Conservation (phyloP, 2,888 invertebrate genomes). For the Andrena fulva region DNA sequence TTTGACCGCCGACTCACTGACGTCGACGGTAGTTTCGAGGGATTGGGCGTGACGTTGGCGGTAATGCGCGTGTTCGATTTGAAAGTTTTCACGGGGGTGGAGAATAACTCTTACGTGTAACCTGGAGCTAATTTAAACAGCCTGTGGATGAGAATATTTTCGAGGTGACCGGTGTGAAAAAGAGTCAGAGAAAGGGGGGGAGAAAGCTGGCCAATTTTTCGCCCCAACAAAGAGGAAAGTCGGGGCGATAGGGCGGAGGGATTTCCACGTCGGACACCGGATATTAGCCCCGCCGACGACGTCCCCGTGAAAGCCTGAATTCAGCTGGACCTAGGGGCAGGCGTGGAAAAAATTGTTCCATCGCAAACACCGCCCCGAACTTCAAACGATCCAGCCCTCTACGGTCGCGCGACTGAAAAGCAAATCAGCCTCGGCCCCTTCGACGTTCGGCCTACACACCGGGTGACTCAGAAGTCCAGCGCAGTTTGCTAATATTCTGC, state of each 20-base stretch:
- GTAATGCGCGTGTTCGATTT: no score
- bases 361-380: constrained; percentile 28
- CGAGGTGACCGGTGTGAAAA: no score
- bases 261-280: constrained; percentile 51
- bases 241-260: constrained; percentile 17
- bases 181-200: neutral
- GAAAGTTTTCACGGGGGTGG: no score
- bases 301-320: constrained; percentile 7
- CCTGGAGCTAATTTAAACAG: no score
- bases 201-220: neutral
- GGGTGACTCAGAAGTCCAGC: constrained; percentile 1
- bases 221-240: constrained; percentile 2
- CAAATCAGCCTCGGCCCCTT: constrained; percentile 52
- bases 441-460: constrained; percentile 14
- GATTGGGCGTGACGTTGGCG: no score
- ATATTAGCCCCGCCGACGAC: constrained; percentile 56
- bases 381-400: constrained; percentile 43
- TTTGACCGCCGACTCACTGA: no score
- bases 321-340: neutral
- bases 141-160: no score
- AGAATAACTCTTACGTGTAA: no score
- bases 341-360: constrained; percentile 29
- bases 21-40: no score
- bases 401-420: constrained; percentile 44
- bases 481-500: no score